Conservation (phyloP, 1,140 invertebrate genomes). For the Pseudomyrmex pallidus region DNA sequence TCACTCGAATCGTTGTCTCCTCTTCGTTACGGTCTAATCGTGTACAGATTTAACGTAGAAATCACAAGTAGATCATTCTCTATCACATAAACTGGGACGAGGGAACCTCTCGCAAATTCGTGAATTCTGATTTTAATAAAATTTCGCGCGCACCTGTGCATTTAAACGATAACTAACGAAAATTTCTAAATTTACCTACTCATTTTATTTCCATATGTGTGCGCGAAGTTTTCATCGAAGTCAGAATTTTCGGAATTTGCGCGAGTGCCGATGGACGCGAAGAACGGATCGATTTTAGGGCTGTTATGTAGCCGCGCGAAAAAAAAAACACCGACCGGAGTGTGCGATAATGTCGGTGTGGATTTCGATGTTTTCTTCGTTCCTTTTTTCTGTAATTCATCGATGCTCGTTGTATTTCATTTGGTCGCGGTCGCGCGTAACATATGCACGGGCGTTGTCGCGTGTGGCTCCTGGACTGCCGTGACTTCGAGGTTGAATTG, state of each 20-base stretch:
- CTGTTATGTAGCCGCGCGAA: not conserved
- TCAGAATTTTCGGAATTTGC: no score
- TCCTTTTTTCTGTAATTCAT: conserved; percentile 20
- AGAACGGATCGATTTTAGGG: conserved; percentile 1
- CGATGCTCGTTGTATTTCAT: conserved; percentile 51
- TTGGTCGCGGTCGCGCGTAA: conserved; percentile 19
- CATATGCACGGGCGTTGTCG: conserved; percentile 11
- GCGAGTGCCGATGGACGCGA: no score
- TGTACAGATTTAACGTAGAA: conserved; percentile 69
- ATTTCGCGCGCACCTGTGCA: no score
- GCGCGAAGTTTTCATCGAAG: no score
- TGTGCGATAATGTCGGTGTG: conserved; percentile 28
- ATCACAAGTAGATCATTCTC: not conserved
- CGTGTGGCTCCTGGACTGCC: conserved; percentile 5
- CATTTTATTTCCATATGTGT: not conserved
- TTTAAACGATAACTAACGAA: no score
- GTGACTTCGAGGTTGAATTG: conserved; percentile 22
- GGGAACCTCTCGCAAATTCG: no score
- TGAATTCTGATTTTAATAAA: no score
- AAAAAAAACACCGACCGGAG: not conserved
- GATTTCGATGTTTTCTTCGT: not conserved
- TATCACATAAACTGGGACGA: no score
- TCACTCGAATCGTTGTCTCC: conserved; percentile 39
- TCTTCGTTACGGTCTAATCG: conserved; percentile 57
- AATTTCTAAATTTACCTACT: no score